These are phyloP conservation scores for Eilema sororculum DNA, from an alignment of 2,888 invertebrate species.

Conservation along the genomic window DNA sequence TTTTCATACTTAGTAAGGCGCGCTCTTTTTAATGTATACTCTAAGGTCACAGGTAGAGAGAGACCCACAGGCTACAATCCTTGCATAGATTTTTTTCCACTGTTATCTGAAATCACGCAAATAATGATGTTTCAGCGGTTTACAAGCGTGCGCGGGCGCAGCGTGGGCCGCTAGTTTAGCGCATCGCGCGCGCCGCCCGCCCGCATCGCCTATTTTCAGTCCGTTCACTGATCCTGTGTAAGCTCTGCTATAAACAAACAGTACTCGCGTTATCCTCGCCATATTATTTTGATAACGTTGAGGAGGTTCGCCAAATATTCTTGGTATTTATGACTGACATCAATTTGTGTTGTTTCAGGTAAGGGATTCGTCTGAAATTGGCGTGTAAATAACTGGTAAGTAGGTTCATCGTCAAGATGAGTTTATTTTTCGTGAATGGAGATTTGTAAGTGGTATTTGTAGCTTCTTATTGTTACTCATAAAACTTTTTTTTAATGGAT, in stretches of 20 bases:
- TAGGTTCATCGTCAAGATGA: conserved; percentile 1
- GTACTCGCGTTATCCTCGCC: conserved; percentile 32
- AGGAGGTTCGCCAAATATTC: conserved; percentile 58
- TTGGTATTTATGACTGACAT: conserved; percentile 39
- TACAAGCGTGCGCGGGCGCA: conserved; percentile 52
- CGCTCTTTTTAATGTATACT: too few relatives aligned
- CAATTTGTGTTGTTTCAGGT: conserved; percentile 68
- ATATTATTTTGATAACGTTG: conserved; percentile 55
- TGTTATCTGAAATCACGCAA: conserved; percentile 13
- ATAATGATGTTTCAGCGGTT: conserved; percentile 29
- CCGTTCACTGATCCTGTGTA: conserved; percentile 62
- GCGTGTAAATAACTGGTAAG: conserved; percentile 27
- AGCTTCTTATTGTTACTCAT: neutral
- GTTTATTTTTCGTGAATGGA: neutral
- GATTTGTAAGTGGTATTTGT: neutral
- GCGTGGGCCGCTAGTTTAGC: conserved; percentile 76
- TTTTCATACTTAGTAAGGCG: too few relatives aligned
- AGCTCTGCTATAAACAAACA: conserved; percentile 50
- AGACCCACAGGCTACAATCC: too few relatives aligned
- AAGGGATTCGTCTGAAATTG: conserved; percentile 50
- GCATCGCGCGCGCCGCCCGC: conserved; percentile 43
- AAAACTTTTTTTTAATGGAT: neutral
- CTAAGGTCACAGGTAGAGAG: too few relatives aligned
- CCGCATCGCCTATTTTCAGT: conserved; percentile 70
- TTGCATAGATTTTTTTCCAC: too few relatives aligned